Evolutionary conservation across 2,797 vertebrate genomes (phyloP).

Genomic region (Megalops cyprinoides): DNA sequence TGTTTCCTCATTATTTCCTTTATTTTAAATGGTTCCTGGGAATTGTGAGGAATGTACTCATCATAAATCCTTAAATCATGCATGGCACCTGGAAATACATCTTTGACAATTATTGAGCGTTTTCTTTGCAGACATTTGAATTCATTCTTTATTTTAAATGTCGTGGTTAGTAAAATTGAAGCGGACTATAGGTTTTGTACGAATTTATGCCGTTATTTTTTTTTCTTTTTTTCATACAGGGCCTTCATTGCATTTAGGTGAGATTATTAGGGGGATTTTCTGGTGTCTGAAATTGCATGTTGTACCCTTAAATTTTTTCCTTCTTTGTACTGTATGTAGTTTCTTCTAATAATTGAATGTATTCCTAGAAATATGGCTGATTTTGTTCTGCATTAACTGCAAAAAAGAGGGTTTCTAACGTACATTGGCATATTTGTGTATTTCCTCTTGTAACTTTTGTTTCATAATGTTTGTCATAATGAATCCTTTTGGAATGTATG

Average conservation of each 20-base stretch:
- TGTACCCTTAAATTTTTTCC: constrained; percentile 64
- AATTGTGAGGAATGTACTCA: constrained; percentile 63
- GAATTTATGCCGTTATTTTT: constrained; percentile 76
- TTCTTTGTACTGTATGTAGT: constrained; percentile 65
- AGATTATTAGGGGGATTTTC: constrained; percentile 73
- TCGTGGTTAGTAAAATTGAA: constrained; percentile 74
- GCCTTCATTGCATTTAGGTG: constrained; percentile 72
- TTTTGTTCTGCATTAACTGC: constrained; percentile 69
- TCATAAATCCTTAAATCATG: constrained; percentile 77
- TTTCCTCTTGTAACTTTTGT: constrained; percentile 77
- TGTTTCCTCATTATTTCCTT: constrained; percentile 46
- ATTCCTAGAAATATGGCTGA: constrained; percentile 71
- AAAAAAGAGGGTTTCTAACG: constrained; percentile 56
- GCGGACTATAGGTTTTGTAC: constrained; percentile 71
- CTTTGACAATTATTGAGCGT: constrained; percentile 70
- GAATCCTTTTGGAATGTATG: constrained; percentile 70
- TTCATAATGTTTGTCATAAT: constrained; percentile 59
- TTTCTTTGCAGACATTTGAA: constrained; percentile 65
- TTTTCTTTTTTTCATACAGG: constrained; percentile 76
- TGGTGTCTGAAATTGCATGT: constrained; percentile 75
- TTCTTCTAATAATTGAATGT: constrained; percentile 77
- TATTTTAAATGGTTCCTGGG: constrained; percentile 51
- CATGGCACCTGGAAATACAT: constrained; percentile 76
- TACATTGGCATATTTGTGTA: constrained; percentile 73
- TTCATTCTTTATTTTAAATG: constrained; percentile 39